These are phyloP conservation scores for Cliona cf. orientalis DNA, from an alignment of 37 sponge, comb jelly and placozoan species.

Conservation along the genomic window DNA sequence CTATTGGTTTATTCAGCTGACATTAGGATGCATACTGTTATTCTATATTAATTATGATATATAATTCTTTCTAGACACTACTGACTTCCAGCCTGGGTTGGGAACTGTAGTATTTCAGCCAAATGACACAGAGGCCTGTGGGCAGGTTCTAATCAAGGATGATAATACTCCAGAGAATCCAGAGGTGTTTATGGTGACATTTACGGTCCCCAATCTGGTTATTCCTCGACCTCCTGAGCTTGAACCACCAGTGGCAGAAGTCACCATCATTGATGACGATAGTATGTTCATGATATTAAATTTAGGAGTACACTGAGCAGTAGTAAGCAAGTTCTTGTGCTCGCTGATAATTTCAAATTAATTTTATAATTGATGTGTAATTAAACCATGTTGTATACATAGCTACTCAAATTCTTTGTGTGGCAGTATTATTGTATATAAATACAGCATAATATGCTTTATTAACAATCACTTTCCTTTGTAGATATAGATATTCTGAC, in stretches of 20 bases:
- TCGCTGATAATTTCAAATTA: too few species aligned
- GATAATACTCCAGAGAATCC: constrained; percentile 26
- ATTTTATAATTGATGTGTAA: too few species aligned
- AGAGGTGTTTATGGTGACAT: constrained; percentile 33
- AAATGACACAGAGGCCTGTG: constrained; percentile 28
- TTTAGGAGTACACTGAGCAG: too few species aligned
- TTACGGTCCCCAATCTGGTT: neutral
- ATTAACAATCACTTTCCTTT: too few species aligned
- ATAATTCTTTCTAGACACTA: neutral
- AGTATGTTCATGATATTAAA: too few species aligned
- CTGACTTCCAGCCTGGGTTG: constrained; percentile 29
- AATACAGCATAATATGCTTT: too few species aligned
- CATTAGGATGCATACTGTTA: neutral
- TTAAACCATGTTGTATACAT: too few species aligned
- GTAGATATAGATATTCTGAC: too few species aligned
- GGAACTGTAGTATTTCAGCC: constrained; percentile 17
- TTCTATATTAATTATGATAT: neutral
- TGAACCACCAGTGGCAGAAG: neutral
- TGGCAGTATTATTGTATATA: too few species aligned
- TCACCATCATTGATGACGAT: constrained; percentile 58
- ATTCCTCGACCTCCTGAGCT: neutral
- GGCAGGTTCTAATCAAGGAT: constrained; percentile 35
- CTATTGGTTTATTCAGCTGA: neutral
- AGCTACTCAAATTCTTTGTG: too few species aligned
- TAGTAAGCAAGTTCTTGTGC: too few species aligned